Conservation (phyloP, 2,113 vertebrate genomes). For the Daubentonia madagascariensis region DNA sequence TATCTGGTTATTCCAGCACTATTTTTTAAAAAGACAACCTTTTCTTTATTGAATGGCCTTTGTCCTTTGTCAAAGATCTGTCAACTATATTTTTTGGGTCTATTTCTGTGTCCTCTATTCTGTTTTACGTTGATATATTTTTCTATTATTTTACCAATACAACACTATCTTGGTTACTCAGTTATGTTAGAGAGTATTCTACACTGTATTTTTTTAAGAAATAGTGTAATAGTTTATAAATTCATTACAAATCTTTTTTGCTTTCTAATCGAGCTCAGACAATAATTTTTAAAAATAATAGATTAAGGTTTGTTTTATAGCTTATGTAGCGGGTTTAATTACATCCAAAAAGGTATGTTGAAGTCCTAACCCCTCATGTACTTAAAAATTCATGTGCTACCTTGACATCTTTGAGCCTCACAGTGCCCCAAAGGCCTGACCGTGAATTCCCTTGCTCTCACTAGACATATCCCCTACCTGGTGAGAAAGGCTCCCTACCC, state of each 20-base stretch:
- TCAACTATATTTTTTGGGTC: not conserved
- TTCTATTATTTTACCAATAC: not conserved
- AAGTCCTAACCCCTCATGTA: not conserved
- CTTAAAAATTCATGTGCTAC: not conserved
- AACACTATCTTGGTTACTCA: not conserved
- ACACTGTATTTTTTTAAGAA: not conserved
- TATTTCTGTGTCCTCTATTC: not conserved
- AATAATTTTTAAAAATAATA: not conserved
- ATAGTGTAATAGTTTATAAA: not conserved
- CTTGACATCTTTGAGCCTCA: not conserved
- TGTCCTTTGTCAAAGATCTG: not conserved
- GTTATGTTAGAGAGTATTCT: not conserved
- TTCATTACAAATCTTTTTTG: not conserved
- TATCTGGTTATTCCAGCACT: not conserved
- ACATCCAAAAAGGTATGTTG: not conserved
- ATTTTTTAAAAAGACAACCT: not conserved
- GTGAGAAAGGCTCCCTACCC: not conserved
- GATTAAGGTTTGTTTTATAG: not conserved
- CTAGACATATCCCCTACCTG: not conserved
- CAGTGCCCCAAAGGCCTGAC: too few relatives aligned
- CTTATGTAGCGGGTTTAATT: not conserved
- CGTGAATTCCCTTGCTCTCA: not conserved
- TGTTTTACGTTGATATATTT: not conserved
- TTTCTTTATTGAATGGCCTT: not conserved
- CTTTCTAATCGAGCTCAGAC: not conserved